Conservation (phyloP, 2,888 invertebrate species). For the Eudasyphora cyanicolor region DNA sequence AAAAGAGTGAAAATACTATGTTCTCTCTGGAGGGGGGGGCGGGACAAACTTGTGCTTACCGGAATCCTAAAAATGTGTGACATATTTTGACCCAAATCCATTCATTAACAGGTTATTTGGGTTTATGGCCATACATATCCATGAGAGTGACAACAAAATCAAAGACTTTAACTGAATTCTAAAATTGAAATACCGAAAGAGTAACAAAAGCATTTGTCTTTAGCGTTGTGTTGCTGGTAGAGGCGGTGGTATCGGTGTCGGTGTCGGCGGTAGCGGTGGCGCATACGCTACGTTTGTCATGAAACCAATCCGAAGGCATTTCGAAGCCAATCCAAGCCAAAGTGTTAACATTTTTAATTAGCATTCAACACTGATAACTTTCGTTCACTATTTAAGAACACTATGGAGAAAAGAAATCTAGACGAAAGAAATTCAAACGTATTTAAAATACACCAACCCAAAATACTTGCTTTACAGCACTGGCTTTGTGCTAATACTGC, state of each 20-base stretch:
- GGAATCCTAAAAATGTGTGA: slow-evolving; percentile 31
- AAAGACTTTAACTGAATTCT: slow-evolving; percentile 33
- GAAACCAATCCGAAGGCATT: no score
- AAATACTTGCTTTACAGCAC: not conserved
- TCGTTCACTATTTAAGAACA: slow-evolving; percentile 22
- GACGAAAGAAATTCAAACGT: not conserved
- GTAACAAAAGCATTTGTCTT: not conserved
- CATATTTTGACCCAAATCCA: slow-evolving; percentile 53
- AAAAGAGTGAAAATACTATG: not conserved
- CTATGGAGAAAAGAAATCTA: not conserved
- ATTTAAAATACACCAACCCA: not conserved
- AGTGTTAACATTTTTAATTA: slow-evolving; percentile 24
- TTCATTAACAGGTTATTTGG: slow-evolving; percentile 45
- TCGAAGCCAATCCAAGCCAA: no score
- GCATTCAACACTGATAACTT: slow-evolving; percentile 24
- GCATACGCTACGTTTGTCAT: not conserved
- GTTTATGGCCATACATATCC: slow-evolving; percentile 28
- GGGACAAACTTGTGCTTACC: not conserved
- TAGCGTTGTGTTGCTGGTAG: not conserved
- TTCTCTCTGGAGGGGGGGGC: not conserved
- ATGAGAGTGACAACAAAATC: not conserved
- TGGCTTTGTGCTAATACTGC: not conserved
- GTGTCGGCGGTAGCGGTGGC: not conserved
- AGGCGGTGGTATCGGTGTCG: no score
- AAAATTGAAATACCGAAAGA: not conserved